Evolutionary conservation across 2,113 vertebrate species (phyloP).

Genomic region (Charadrius vociferus): DNA sequence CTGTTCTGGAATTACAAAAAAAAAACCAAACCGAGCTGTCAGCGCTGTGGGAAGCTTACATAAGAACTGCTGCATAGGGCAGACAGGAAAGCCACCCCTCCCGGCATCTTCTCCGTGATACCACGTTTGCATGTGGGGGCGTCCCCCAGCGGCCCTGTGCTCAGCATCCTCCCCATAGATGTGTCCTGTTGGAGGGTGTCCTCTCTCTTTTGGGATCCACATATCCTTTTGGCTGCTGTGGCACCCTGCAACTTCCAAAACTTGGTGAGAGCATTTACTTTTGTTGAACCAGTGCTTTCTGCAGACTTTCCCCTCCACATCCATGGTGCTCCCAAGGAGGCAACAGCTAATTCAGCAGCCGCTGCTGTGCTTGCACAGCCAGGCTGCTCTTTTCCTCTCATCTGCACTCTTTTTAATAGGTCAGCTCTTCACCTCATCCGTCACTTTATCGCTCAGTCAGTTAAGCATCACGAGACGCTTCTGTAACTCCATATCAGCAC

Average conservation of each 20-base stretch:
- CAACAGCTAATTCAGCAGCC: not conserved
- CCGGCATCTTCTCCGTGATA: not conserved
- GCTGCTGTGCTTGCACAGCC: not conserved
- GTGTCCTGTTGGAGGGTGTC: not conserved
- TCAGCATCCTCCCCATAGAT: not conserved
- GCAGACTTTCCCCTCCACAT: not conserved
- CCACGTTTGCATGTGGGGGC: fast-evolving
- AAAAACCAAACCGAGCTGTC: not conserved
- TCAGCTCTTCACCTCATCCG: not conserved
- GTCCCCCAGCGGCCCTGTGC: fast-evolving
- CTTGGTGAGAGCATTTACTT: not conserved
- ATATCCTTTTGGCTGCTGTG: not conserved
- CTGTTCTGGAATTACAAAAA: constrained; percentile 74
- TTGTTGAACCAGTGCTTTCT: not conserved
- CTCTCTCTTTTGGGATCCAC: not conserved
- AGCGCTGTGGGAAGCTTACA: not conserved
- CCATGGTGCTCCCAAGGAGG: fast-evolving
- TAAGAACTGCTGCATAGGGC: not conserved
- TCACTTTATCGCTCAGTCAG: not conserved
- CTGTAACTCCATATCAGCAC: not conserved
- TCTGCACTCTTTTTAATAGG: not conserved
- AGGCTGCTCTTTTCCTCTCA: not conserved
- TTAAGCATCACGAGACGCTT: not conserved
- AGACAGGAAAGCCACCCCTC: not conserved
- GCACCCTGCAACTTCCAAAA: not conserved